Evolutionary conservation across 2,888 invertebrate genomes (phyloP).

Genomic region (Mesorhabditis spiculigera): DNA sequence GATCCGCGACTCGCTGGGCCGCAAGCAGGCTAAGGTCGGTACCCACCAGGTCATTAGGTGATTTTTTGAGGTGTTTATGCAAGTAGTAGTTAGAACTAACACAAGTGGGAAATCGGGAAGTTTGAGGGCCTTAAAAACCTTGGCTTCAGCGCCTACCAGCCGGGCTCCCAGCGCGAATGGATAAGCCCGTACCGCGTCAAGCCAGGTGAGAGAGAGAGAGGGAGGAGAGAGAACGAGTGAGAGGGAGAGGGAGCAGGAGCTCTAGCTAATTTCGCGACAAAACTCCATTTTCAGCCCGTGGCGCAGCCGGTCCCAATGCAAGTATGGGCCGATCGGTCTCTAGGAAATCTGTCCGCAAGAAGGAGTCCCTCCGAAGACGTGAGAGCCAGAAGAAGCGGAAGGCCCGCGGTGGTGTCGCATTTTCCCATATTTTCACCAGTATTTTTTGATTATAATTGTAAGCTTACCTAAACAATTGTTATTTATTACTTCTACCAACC

Average conservation of each 20-base stretch:
- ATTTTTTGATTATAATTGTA: background rate
- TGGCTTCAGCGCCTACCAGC: background rate
- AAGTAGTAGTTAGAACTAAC: background rate
- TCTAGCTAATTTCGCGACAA: background rate
- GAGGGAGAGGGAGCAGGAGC: too few relatives aligned
- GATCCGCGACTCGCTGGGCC: slow-evolving; percentile 5
- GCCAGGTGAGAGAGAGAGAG: background rate
- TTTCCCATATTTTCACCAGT: background rate
- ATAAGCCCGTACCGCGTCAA: slow-evolving; percentile 5
- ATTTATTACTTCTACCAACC: too few relatives aligned
- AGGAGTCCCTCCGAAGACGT: background rate
- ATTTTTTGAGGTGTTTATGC: background rate
- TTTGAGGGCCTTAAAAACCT: background rate
- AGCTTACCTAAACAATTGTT: background rate
- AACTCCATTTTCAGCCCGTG: slow-evolving; percentile 5
- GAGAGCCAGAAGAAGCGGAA: background rate
- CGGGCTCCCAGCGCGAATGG: background rate
- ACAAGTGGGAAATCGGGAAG: background rate
- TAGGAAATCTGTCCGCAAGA: background rate
- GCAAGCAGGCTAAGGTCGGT: background rate
- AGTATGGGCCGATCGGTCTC: slow-evolving; percentile 6
- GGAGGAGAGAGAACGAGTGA: too few relatives aligned
- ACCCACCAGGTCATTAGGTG: background rate
- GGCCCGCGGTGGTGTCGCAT: background rate
- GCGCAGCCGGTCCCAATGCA: slow-evolving; percentile 3